These are phyloP conservation scores for Chinchilla lanigera DNA, from an alignment of 2,113 vertebrate genomes.

Conservation along the genomic window DNA sequence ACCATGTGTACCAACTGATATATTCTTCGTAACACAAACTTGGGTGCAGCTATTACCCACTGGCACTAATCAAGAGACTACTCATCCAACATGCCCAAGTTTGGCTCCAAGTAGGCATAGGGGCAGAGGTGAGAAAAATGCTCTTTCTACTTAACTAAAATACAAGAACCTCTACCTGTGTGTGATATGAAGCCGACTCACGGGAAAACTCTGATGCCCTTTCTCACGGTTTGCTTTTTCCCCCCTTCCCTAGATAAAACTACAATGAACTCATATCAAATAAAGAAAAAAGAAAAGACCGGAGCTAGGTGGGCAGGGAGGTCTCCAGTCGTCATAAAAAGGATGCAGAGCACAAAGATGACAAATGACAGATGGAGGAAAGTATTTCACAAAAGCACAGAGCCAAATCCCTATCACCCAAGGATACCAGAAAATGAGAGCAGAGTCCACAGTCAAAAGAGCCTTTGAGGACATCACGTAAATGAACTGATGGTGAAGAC, in stretches of 20 bases:
- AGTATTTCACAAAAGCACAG: neutral
- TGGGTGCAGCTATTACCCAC: neutral
- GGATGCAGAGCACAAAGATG: neutral
- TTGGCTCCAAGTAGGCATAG: neutral
- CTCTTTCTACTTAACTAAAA: too few relatives aligned
- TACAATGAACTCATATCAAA: neutral
- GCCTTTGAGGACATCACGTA: neutral
- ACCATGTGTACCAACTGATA: fast-evolving
- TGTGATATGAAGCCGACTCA: neutral
- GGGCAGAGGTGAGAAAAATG: neutral
- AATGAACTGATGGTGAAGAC: neutral
- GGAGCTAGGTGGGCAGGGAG: neutral
- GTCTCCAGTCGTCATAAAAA: neutral
- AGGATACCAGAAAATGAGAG: neutral
- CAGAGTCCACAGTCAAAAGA: neutral
- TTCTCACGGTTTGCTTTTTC: neutral
- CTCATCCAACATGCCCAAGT: neutral
- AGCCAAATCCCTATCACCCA: neutral
- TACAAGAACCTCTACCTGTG: neutral
- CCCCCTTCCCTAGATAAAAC: neutral
- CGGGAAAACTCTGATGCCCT: neutral
- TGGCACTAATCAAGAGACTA: neutral
- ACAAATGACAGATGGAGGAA: fast-evolving
- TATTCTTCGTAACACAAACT: neutral
- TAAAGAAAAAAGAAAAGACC: neutral